Evolutionary conservation across 2,797 vertebrate genomes (phyloP), one percentile per base, ranked within the genome.

Genomic region (Arrhamphus sclerolepis): DNA sequence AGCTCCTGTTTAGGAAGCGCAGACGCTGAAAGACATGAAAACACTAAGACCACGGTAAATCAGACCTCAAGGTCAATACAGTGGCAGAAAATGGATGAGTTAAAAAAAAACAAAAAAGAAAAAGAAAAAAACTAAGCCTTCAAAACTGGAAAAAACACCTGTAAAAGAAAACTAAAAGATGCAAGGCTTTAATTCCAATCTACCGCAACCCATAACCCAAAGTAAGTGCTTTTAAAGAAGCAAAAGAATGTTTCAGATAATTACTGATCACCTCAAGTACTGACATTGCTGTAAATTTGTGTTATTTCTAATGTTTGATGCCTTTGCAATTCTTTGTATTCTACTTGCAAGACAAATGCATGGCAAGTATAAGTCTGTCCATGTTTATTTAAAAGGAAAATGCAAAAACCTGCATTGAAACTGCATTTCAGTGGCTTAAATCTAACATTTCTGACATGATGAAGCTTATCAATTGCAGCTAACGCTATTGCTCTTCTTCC

Each of bases 41-140:
- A 43, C 17, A 20, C 5, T 21, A 41, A 76, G 66, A 66, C 54
- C 38, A 18, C 18, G 48, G 50, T 57, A 31, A 77, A 76, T 83
- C 63, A 72, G 67, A 84, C 46, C 20, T 2, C 53, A 70, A 66
- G 75, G 80, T 82, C 78, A 66, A 62, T 43, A 3, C 42, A 76
- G 72, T 34, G 53, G 49, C 43, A 42, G 52, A 11, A 78, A 65
- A 60, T 49, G 56, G 68, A 55, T 38, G 18, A 20, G 18, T 8
- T 10, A 44, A 24, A 58, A 81, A 64, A 70, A 39, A 51, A 71
- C 68, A 49, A 59, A 47, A 63, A 44, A 38, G 53, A 38, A 56
- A 21, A 19, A 31, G 22, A 41, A 26, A 57, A 55, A 71, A 22
- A 24, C 22, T 44, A 19, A 63, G n/a, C 26, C 14, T 71, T 39